phyloP scores from a whole-genome alignment of 2,888 invertebrate species.

The Dryocosmus kuriphilus region DNA sequence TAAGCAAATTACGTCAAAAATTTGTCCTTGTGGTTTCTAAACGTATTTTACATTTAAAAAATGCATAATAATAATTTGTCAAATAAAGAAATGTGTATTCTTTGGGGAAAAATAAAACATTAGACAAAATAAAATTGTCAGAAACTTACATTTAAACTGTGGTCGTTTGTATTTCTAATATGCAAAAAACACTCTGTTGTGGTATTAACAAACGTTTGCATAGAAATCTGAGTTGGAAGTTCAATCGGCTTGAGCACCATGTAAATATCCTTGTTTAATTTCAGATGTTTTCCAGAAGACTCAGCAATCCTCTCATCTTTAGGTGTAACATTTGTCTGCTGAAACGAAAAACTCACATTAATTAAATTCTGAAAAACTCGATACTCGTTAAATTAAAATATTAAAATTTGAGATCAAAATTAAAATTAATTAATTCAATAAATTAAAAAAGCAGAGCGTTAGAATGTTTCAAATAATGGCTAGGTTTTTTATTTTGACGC shows the following conservation, averaged over 20 bases:
- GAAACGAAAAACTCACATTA: not conserved
- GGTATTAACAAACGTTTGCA: not conserved
- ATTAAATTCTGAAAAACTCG: too few relatives aligned
- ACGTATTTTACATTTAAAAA: too few relatives aligned
- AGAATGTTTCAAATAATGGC: too few relatives aligned
- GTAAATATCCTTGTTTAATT: not conserved
- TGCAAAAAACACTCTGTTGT: constrained; percentile 5
- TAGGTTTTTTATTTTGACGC: too few relatives aligned
- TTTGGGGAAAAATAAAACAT: not conserved
- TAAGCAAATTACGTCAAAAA: too few relatives aligned
- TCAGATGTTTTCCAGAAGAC: not conserved
- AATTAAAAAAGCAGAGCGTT: too few relatives aligned
- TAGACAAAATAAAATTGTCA: not conserved
- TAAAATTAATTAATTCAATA: too few relatives aligned
- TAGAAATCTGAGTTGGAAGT: not conserved
- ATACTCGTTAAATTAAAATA: too few relatives aligned
- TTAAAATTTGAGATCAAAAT: too few relatives aligned
- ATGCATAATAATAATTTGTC: too few relatives aligned
- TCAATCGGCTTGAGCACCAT: constrained; percentile 1
- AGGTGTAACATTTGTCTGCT: constrained; percentile 3
- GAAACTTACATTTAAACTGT: constrained; percentile 11
- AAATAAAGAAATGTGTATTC: too few relatives aligned
- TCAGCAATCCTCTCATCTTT: constrained; percentile 18
- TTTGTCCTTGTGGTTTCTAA: too few relatives aligned
- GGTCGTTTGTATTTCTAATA: constrained; percentile 5